Evolutionary conservation across 1,140 invertebrate species (phyloP).

Genomic region (Eriocheir sinensis): DNA sequence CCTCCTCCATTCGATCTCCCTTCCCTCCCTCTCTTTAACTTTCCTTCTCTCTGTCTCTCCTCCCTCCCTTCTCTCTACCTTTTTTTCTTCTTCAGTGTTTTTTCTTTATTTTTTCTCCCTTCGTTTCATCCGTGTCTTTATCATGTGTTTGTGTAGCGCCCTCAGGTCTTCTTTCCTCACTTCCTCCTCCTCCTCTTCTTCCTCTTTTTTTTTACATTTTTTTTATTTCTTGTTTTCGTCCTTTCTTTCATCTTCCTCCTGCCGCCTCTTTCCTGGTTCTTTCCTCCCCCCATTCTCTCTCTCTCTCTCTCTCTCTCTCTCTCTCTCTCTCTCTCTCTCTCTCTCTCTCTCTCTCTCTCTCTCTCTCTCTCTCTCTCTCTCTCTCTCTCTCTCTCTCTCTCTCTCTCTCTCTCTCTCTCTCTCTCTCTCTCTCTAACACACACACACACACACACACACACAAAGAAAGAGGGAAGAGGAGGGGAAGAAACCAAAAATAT

Average conservation of each 20-base stretch:
- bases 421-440: background rate
- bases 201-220: background rate
- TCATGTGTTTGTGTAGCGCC: too few species aligned
- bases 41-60: too few species aligned
- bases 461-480: background rate
- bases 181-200: background rate
- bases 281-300: background rate
- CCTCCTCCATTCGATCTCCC: too few species aligned
- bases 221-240: background rate
- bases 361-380: constrained; percentile 24
- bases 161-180: background rate
- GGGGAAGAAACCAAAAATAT: too few species aligned
- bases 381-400: background rate
- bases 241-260: background rate
- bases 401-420: background rate
- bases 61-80: too few species aligned
- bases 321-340: background rate
- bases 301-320: constrained; percentile 23
- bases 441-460: background rate
- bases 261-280: too few species aligned
- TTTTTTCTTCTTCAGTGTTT: too few species aligned
- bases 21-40: too few species aligned
- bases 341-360: background rate
- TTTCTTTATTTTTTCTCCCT: too few species aligned
- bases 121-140: too few species aligned